Evolutionary conservation across 2,797 vertebrate genomes (phyloP), one percentile per base, ranked within the genome.

Genomic region (Chelmon rostratus): DNA sequence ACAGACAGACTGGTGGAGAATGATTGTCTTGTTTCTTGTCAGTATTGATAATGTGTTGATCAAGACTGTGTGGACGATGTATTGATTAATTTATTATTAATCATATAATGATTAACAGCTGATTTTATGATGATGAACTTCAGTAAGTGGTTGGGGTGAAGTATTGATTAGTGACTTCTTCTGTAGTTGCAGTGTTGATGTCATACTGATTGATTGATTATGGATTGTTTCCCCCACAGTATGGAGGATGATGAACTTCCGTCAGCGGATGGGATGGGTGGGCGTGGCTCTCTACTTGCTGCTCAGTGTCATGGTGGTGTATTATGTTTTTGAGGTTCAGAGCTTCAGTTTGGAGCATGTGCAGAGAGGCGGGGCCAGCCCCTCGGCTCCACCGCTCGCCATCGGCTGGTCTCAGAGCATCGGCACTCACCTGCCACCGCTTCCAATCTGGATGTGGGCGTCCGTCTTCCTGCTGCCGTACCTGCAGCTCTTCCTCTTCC

Each of bases 171-270:
- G 42, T 33, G 18, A 52, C 9, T 16, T 16, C 21, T 56, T 19
- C 3, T 19, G 5, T 46, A 10, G 0, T 57, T 21, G 3, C 23
- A 42, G 52, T 46, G 19, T 16, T 44, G 35, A 23, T 23, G 10
- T 35, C 52, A 15, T 25, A 23, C 13, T 56, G 8, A 38, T 57
- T 35, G 31, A 28, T 16, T 56, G 12, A 23, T 68, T 12, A 50
- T 59, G 47, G 33, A 13, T 25, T 38, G 15, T 38, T 78, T 18
- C 3, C 57, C 15, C 58, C 9, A 2, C 86, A 98, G 97, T 94
- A 99, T 99, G 98, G 98, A 99, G 97, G 97, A 99, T 98, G 97
- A 99, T 99, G 98, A 99, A 98, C 95, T 99, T 99, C 96, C 97
- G 98, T 71, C 98, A 98, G 96, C 94, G 98, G 96, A 97, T 99